Base-by-base conservation (phyloP, 2,888 invertebrate species). In the Harpalus rufipes region DNA sequence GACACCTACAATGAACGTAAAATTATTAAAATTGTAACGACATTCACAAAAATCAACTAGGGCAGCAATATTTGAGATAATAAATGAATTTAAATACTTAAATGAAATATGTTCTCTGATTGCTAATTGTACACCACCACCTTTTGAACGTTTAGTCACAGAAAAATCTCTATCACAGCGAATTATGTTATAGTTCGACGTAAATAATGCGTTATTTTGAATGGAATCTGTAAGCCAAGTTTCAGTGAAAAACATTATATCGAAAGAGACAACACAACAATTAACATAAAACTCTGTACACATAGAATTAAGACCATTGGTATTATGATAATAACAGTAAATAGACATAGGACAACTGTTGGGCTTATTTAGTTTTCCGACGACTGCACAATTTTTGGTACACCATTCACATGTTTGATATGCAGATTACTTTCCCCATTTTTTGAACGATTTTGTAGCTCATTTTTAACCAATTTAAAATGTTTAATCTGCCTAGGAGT, bases 191-290 rank as follows among this genome's bases (percentile, higher is more conserved):
- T 74, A 74, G 16, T 41, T 41, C 14, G 44, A 14, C 14, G 14
- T 14, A 51, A 74, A 74, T 10, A 74, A 39, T 14, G 41, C 74
- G 41, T 4, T 5, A 74, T 41, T 18, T 7, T 44, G 14, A 14
- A 44, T 16, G 7, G 74, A 74, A n/a, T 8, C 8, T n/a, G 8
- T 41, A 5, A 74, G 18, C 74, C 74, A 74, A 18, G 44, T 74
- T 74, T 74, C 74, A 41, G 74, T 41, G 6, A 74, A 18, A 14
- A 74, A 41, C 39, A 74, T n/a, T n/a, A n/a, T 74, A 74, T 74
- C 74, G n/a, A 7, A n/a, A 41, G 14, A 74, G 10, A 18, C 14
- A 74, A 8, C 10, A 41, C 44, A 74, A 74, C 74, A 44, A 44
- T 41, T 41, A 44, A 51, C 18, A 74, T 74, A 74, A 44, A 74